phyloP scores from a whole-genome alignment of 1,140 invertebrate genomes.

The Drosophila ercepeae region DNA sequence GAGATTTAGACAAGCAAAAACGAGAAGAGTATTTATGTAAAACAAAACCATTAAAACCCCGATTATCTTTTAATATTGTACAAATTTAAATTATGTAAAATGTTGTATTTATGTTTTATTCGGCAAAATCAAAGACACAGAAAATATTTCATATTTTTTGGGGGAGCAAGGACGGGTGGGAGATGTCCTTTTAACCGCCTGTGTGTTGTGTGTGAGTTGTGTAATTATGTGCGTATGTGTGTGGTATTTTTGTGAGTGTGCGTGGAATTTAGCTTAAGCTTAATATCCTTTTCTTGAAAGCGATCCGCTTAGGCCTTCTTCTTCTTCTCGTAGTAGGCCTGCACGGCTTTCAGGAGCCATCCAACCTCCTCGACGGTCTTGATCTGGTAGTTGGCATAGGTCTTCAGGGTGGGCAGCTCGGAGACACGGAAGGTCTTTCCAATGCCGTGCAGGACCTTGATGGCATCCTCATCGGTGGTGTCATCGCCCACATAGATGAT shows the following conservation, averaged over 20 bases:
- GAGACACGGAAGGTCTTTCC: conserved; percentile 95
- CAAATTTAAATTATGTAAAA: conserved; percentile 12
- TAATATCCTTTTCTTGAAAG: conserved; percentile 38
- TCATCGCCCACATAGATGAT: conserved; percentile 96
- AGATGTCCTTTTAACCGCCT: neutral
- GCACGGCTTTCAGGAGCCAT: conserved; percentile 94
- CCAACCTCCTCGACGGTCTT: conserved; percentile 94
- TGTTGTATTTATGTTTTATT: conserved; percentile 54
- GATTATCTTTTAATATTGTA: neutral
- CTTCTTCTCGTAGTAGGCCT: conserved; percentile 84
- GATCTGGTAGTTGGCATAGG: conserved; percentile 92
- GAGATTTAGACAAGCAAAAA: neutral
- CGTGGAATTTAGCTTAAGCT: conserved; percentile 79
- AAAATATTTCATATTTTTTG: conserved; percentile 28
- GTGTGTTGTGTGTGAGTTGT: conserved; percentile 26
- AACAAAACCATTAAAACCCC: neutral
- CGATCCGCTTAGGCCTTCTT: conserved; percentile 66
- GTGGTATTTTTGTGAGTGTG: conserved; percentile 19
- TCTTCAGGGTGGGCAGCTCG: conserved; percentile 91
- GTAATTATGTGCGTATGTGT: conserved; percentile 34
- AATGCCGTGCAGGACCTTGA: conserved; percentile 94
- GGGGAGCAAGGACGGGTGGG: neutral
- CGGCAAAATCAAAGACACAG: conserved; percentile 52
- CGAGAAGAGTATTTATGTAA: neutral
- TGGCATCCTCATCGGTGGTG: conserved; percentile 95